phyloP scores from a whole-genome alignment of 2,797 vertebrate species.

The Pseudotriccus pelzelni region DNA sequence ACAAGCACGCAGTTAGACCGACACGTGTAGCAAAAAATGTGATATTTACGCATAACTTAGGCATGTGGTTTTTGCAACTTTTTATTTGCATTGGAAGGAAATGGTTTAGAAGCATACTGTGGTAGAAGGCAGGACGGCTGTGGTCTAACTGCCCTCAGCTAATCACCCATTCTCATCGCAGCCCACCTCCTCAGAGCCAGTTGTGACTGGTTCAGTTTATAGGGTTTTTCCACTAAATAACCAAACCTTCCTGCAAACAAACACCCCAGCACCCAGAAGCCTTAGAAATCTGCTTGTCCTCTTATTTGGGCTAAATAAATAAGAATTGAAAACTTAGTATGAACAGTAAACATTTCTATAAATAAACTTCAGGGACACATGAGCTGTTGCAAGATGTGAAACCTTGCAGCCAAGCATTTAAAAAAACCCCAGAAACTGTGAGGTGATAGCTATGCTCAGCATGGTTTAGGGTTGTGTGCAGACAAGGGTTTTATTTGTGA shows the following conservation, averaged over 20 bases:
- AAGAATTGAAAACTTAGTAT: not conserved
- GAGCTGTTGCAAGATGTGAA: not conserved
- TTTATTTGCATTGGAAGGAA: constrained; percentile 31
- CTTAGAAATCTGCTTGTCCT: not conserved
- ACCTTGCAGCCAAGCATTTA: not conserved
- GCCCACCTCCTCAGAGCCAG: not conserved
- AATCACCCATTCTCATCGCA: not conserved
- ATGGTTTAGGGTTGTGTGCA: not conserved
- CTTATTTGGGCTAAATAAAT: not conserved
- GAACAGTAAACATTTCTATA: not conserved
- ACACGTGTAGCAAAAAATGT: accelerated
- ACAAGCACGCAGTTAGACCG: not conserved
- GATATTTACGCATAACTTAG: not conserved
- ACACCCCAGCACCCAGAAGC: not conserved
- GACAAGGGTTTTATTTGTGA: not conserved
- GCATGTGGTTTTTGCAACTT: not conserved
- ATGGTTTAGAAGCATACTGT: not conserved
- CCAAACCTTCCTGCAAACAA: constrained; percentile 7
- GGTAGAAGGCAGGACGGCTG: constrained; percentile 26
- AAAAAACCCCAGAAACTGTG: not conserved
- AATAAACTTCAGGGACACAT: not conserved
- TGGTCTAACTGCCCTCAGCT: constrained; percentile 71
- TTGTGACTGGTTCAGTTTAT: constrained; percentile 9
- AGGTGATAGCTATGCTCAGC: not conserved
- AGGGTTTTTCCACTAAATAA: constrained; percentile 63